Evolutionary conservation across 1,140 invertebrate genomes (phyloP), one percentile per base, ranked within the genome.

Genomic region (Chlorops oryzae): DNA sequence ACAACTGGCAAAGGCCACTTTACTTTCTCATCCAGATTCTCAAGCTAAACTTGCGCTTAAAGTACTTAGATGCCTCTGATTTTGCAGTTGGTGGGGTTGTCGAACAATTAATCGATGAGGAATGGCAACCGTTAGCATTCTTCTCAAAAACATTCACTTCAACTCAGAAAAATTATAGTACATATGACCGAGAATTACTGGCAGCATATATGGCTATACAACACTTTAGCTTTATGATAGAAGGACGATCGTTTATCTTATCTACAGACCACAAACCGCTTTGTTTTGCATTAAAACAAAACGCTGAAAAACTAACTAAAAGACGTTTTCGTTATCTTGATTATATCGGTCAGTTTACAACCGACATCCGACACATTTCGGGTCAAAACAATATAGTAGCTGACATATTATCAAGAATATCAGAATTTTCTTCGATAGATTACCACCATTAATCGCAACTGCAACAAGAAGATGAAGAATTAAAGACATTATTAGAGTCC

Each of bases 101-200:
- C 10, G 58, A 73, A 50, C 60, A 73, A 56, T 40, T 27, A 7
- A 17, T 43, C n/a, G 21, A 52, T 12, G 42, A 35, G 7, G 23
- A 28, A 2, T 64, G 57, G 59, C 40, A 69, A 56, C 70, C 73
- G 2, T 23, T 75, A 0, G 66, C 40, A 25, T 75, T 74, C 41
- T 74, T 70, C 41, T 72, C 63, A 2, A 62, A 51, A 9, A 73
- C 73, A 51, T 34, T 73, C 1, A 49, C 20, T 5, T 10, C 7
- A 13, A 38, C 59, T 0, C 55, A 77, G 52, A 20, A 18, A 1
- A 57, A 62, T 12, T 76, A 71, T 50, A 56, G 47, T 15, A 51
- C 64, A 2, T 71, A 57, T 54, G 61, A 73, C 63, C 5, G 46
- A 22, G 65, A 75, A 46, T 50, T 75, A 7, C 25, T 73, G 3